Base-by-base conservation (phyloP, 2,888 invertebrate genomes). In the Bhutanitis thaidina region DNA sequence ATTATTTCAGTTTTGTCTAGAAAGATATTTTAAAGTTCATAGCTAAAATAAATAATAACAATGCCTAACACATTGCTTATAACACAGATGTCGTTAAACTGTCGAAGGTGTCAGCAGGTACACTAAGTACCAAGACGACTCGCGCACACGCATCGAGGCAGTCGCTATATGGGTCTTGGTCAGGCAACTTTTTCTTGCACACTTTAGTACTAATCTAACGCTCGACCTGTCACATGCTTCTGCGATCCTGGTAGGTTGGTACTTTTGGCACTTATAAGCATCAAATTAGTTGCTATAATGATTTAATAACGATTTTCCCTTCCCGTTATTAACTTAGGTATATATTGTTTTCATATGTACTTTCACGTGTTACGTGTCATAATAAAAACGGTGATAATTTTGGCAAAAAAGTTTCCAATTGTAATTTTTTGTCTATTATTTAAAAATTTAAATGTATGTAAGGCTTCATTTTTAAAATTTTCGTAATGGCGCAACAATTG, bases 161-260 rank as follows among this genome's bases (percentile, higher is more conserved):
- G 54, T 58, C 59, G 72, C 71, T 86, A 88, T 83, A 88, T 88
- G 80, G 89, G 89, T 89, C 89, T 88, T 88, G 89, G 89, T 80
- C 88, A 83, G 77, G 78, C 87, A 88, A 89, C 88, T 89, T 89
- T 88, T 89, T 89, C 89, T 89, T 74, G 69, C 72, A 64, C 64
- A 74, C 73, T 79, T 71, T 74, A 77, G 74, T 76, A 75, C 80
- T 77, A 76, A 78, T 72, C 71, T 73, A 73, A 61, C 61, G 62
- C 53, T 53, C 58, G 65, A 72, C 75, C 69, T 79, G 80, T 80
- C 83, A 76, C 74, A 77, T 75, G 77, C 58, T 64, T 71, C 71
- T 74, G 67, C 55, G 68, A 63, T 74, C 84, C 81, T 83, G 67
- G 75, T 74, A 67, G 59, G 54, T 59, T 52, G 32, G 39, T 55